Base-by-base conservation (phyloP, 2,113 vertebrate species). In the Sebastes fasciatus region DNA sequence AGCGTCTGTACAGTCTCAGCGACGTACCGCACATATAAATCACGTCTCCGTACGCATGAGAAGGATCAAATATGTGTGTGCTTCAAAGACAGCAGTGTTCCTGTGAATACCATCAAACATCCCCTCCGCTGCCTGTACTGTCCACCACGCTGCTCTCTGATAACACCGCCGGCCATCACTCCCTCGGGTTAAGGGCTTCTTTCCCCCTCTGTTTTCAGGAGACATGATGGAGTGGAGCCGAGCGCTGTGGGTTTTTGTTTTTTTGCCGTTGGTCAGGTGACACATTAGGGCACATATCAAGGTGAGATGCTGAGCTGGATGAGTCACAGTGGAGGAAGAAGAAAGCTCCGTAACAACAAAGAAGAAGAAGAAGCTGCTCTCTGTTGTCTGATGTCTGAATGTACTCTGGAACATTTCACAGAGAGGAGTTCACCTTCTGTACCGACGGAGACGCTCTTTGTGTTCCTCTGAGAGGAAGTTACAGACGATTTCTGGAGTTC, bases 241-340 rank as follows among this genome's bases (percentile, higher is more conserved):
- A 34, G 52, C 61, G 34, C 68, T 17, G 54, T 55, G 63, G 12
- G n/a, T 57, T 57, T n/a, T 19, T 19, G 7, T 55, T 42, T 5
- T 49, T 26, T 65, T 57, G 74, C 79, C 63, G 49, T 55, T 21
- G 69, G 74, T 78, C 16, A 58, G 57, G 64, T 69, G 79, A 82
- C 79, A 82, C 63, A 63, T 62, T 34, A 12, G 34, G 66, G 73
- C 58, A 26, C 12, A 34, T 12, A 84, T 75, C 57, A 79, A 85
- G 70, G 71, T 69, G 76, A 74, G 74, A 77, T 1, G 34, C 58
- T 60, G 72, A 54, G 55, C 49, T 26, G 43, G 74, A 34, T 73
- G 81, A 83, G 68, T 83, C 80, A 71, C 57, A 9, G 64, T 0
- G 12, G 16, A 70, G 73, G 17, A 8, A 49, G 8, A 21, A 21